Conservation (phyloP, 2,113 vertebrate species). For the Pogona vitticeps region DNA sequence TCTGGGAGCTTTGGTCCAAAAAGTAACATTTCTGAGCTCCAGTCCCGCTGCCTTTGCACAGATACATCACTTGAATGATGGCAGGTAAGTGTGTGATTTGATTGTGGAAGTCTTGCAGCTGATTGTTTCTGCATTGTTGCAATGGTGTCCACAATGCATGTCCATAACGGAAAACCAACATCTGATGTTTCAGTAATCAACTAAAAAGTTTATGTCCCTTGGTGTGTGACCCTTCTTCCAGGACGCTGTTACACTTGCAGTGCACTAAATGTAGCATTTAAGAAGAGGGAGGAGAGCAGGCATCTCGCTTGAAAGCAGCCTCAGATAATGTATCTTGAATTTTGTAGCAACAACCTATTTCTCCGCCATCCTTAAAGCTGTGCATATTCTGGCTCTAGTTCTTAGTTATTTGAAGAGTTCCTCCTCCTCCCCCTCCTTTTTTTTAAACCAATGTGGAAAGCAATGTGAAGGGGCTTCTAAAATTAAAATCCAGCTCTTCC, state of each 20-base stretch:
- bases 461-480: not conserved
- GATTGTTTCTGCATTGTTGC: not conserved
- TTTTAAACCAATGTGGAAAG: not conserved
- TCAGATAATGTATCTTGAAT: not conserved
- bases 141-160: not conserved
- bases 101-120: not conserved
- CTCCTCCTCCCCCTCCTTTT: too few species aligned
- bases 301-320: not conserved
- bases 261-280: not conserved
- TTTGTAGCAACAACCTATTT: not conserved
- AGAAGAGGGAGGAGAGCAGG: not conserved
- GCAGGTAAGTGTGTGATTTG: not conserved
- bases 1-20: too few species aligned
- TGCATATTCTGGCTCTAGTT: not conserved
- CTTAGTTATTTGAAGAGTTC: not conserved
- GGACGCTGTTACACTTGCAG: not conserved
- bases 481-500: not conserved
- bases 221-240: not conserved
- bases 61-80: not conserved
- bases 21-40: too few species aligned
- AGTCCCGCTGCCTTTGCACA: not conserved
- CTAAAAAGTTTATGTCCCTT: not conserved
- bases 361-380: not conserved
- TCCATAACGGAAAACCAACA: not conserved
- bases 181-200: not conserved